Evolutionary conservation across 2,797 vertebrate species (phyloP).

Genomic region (Silurus aristotelis): DNA sequence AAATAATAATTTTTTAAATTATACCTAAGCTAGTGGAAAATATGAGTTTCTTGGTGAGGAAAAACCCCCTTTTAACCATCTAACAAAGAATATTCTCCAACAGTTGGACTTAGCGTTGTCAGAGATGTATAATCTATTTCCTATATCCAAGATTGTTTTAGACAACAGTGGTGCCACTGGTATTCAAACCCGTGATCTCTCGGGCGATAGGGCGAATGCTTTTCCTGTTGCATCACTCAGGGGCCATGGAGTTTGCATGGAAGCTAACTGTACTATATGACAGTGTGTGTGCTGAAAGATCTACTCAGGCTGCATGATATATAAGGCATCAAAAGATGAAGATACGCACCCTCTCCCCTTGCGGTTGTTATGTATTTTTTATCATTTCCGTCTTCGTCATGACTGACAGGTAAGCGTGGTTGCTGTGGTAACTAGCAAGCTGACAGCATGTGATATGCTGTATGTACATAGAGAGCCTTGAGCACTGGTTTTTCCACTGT

Average conservation of each 20-base stretch:
- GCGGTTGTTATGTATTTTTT: constrained; percentile 10
- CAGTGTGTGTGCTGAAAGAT: not conserved
- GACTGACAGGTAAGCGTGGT: constrained; percentile 4
- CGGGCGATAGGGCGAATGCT: not conserved
- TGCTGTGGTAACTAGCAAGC: not conserved
- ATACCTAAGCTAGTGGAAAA: too few species aligned
- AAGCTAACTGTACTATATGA: not conserved
- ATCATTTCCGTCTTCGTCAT: not conserved
- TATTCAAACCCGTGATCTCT: not conserved
- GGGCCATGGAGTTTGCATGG: not conserved
- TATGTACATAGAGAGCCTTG: not conserved
- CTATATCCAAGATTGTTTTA: too few species aligned
- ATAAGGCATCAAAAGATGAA: constrained; percentile 1
- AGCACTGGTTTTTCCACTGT: not conserved
- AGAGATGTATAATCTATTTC: too few species aligned
- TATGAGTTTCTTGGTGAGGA: too few species aligned
- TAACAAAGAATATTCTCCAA: too few species aligned
- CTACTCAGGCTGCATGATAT: not conserved
- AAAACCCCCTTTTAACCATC: too few species aligned
- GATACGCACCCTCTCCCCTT: not conserved
- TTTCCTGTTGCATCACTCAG: not conserved
- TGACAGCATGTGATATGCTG: not conserved
- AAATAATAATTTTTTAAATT: too few species aligned
- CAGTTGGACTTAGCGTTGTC: too few species aligned
- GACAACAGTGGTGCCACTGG: not conserved